phyloP scores from a whole-genome alignment of 2,113 vertebrate species.

The Perca fluviatilis region DNA sequence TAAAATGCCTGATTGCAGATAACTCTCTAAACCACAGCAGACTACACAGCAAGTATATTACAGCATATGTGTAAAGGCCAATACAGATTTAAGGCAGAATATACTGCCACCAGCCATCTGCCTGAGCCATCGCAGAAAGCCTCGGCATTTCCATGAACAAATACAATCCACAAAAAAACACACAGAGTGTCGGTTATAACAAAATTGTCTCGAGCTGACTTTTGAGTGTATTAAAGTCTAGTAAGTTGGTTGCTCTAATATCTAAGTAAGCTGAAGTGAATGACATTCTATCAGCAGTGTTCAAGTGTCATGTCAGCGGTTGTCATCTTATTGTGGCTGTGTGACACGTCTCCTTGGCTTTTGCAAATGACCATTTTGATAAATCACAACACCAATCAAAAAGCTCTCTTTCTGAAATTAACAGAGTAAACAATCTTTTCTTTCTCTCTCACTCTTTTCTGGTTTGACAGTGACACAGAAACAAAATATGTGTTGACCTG shows the following conservation, averaged over 20 bases:
- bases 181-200: constrained; percentile 11
- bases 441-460: constrained; percentile 17
- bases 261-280: constrained; percentile 6
- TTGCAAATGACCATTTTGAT: constrained; percentile 35
- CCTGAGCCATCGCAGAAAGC: background rate
- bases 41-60: background rate
- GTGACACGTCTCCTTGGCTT: constrained; percentile 32
- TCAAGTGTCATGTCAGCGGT: constrained; percentile 29
- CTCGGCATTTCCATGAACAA: background rate
- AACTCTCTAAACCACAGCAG: constrained; percentile 26
- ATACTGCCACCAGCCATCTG: background rate
- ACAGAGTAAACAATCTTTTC: constrained; percentile 50
- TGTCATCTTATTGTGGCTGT: constrained; percentile 25
- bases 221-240: constrained; percentile 1
- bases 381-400: constrained; percentile 46
- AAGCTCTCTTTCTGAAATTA: constrained; percentile 56
- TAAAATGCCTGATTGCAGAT: constrained; percentile 45
- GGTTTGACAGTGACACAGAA: constrained; percentile 64
- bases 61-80: background rate
- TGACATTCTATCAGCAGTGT: constrained; percentile 6
- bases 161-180: constrained; percentile 10
- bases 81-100: background rate
- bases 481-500: constrained; percentile 63
- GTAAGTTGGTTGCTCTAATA: constrained; percentile 1
- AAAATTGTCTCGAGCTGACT: background rate